Conservation (phyloP, 2,888 invertebrate genomes). For the Synergus gifuensis region DNA sequence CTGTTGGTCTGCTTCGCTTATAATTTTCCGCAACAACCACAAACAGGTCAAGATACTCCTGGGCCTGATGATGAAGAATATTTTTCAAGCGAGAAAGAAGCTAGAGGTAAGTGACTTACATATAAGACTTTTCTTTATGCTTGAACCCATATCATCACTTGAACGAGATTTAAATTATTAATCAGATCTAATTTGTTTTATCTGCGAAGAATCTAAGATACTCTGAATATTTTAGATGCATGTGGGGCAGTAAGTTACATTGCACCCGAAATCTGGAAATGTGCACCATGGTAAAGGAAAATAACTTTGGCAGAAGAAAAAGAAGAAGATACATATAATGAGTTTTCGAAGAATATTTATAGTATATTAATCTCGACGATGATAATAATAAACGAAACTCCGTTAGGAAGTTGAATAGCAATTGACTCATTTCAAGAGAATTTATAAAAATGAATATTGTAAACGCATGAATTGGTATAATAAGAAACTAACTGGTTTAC, state of each 20-base stretch:
- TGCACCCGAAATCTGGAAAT: neutral
- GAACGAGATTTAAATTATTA: neutral
- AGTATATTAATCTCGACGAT: too few relatives aligned
- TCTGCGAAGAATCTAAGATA: neutral
- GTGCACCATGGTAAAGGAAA: constrained; percentile 2
- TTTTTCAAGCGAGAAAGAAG: neutral
- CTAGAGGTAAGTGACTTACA: neutral
- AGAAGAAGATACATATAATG: neutral
- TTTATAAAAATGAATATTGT: neutral
- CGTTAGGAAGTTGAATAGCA: neutral
- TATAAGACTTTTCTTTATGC: neutral
- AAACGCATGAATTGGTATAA: constrained; percentile 1
- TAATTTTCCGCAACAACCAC: neutral
- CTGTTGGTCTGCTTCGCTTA: too few relatives aligned
- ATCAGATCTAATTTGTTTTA: neutral
- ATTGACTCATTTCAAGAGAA: constrained; percentile 5
- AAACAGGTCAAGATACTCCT: neutral
- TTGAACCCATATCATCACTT: too few relatives aligned
- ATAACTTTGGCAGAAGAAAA: too few relatives aligned
- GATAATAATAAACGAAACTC: neutral
- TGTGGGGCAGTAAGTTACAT: constrained; percentile 7
- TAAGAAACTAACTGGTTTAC: constrained; percentile 21
- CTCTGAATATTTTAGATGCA: neutral
- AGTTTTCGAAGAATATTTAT: too few relatives aligned
- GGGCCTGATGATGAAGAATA: neutral